These are phyloP conservation scores for Drosophila tanythrix DNA, from an alignment of 2,888 invertebrate genomes.

Conservation along the genomic window DNA sequence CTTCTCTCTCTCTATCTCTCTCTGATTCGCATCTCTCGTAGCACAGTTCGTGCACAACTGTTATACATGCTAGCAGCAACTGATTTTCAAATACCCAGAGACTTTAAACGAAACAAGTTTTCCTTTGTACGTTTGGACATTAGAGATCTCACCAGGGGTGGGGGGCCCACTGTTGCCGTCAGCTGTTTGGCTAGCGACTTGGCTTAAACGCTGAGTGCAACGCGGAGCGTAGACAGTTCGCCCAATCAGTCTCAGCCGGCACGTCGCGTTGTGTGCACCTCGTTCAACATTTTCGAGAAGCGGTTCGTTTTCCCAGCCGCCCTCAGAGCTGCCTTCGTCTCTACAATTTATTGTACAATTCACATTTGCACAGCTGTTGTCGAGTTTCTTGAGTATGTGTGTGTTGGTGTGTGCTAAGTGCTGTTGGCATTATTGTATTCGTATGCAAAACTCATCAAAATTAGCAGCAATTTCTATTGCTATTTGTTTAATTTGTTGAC, in stretches of 20 bases:
- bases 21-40: constrained; percentile 19
- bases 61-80: constrained; percentile 48
- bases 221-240: constrained; percentile 9
- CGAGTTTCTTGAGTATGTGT: constrained; percentile 25
- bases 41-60: constrained; percentile 53
- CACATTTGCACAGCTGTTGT: constrained; percentile 68
- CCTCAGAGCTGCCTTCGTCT: not conserved
- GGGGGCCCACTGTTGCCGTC: constrained; percentile 37
- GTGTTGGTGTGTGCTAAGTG: constrained; percentile 18
- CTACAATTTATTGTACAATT: constrained; percentile 29
- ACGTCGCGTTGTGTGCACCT: constrained; percentile 74
- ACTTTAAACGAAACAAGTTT: constrained; percentile 75
- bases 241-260: constrained; percentile 70
- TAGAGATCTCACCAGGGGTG: constrained; percentile 29
- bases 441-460: constrained; percentile 58
- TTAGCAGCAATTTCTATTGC: constrained; percentile 52
- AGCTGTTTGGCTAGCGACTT: constrained; percentile 67
- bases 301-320: constrained; percentile 24
- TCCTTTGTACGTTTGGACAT: constrained; percentile 38
- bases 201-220: constrained; percentile 55
- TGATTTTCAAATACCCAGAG: constrained; percentile 66
- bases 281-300: constrained; percentile 49
- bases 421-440: constrained; percentile 8
- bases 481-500: constrained; percentile 75
- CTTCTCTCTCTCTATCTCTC: constrained; percentile 4